Conservation (phyloP, 2,888 invertebrate species). For the Brachynemurus nebulosus region DNA sequence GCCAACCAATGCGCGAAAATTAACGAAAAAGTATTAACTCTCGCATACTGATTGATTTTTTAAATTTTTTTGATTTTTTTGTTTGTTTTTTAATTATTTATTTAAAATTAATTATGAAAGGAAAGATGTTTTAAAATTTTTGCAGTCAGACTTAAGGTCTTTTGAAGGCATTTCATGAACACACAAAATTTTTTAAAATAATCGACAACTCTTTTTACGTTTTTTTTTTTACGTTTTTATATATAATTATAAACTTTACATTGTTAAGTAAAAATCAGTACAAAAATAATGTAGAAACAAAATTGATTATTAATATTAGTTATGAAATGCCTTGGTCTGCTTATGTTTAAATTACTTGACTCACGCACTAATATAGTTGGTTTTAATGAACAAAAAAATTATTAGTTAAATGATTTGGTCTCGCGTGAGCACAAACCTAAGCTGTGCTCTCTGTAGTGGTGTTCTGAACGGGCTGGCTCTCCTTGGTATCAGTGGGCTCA, state of each 20-base stretch:
- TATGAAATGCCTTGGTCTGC: conserved; percentile 35
- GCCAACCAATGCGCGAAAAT: background rate
- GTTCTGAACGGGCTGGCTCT: conserved; percentile 42
- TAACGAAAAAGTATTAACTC: background rate
- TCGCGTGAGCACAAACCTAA: conserved; percentile 24
- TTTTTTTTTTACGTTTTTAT: background rate
- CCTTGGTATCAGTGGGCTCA: conserved; percentile 25
- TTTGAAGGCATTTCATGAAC: conserved; percentile 31
- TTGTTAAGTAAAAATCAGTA: conserved; percentile 1
- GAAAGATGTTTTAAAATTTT: conserved; percentile 29
- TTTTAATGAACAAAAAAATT: conserved; percentile 27
- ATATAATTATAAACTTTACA: conserved; percentile 1
- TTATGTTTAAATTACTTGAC: conserved; percentile 21
- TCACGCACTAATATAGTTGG: conserved; percentile 33
- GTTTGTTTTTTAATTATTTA: conserved; percentile 26
- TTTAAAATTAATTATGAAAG: conserved; percentile 24
- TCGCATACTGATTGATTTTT: background rate
- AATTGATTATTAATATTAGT: conserved; percentile 8
- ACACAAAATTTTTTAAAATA: conserved; percentile 17
- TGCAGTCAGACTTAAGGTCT: conserved; percentile 34
- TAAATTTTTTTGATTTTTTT: conserved; percentile 14
- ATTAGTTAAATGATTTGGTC: conserved; percentile 23
- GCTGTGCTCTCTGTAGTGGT: conserved; percentile 46
- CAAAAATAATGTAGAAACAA: conserved; percentile 7
- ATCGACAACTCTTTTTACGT: background rate